Evolutionary conservation across 2,888 invertebrate genomes (phyloP).

Genomic region (Brachyptera risi): DNA sequence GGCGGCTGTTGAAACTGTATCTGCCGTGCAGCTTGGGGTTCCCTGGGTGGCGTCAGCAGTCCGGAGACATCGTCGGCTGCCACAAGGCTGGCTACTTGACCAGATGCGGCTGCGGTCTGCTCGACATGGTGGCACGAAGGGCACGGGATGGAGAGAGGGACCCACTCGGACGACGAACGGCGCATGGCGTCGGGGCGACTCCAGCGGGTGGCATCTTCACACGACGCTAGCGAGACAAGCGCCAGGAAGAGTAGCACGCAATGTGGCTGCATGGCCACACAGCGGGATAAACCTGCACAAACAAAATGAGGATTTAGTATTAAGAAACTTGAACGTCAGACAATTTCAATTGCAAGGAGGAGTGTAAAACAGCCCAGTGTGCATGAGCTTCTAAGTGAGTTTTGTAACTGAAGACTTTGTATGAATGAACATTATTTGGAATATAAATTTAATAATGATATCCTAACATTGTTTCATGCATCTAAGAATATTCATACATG

Average conservation of each 20-base stretch:
- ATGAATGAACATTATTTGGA: no score
- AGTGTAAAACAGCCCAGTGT: no score
- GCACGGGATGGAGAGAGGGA: background rate
- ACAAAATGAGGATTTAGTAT: no score
- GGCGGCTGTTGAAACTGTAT: background rate
- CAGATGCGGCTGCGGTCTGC: background rate
- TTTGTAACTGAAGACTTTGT: no score
- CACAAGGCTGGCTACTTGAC: background rate
- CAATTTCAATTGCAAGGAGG: no score
- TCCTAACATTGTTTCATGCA: no score
- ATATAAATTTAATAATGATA: no score
- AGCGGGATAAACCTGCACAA: no score
- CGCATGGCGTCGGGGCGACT: background rate
- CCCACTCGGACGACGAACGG: background rate
- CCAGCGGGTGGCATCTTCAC: background rate
- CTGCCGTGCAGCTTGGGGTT: background rate
- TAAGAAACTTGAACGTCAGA: no score
- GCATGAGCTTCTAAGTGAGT: no score
- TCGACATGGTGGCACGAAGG: background rate
- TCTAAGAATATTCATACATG: no score
- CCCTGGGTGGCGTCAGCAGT: slow-evolving; percentile 1
- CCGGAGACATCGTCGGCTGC: background rate
- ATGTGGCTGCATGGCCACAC: no score
- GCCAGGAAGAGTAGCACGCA: background rate
- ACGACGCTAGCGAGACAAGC: background rate